Base-by-base conservation (phyloP, 2,113 vertebrate genomes). In the Poicephalus meyeri region DNA sequence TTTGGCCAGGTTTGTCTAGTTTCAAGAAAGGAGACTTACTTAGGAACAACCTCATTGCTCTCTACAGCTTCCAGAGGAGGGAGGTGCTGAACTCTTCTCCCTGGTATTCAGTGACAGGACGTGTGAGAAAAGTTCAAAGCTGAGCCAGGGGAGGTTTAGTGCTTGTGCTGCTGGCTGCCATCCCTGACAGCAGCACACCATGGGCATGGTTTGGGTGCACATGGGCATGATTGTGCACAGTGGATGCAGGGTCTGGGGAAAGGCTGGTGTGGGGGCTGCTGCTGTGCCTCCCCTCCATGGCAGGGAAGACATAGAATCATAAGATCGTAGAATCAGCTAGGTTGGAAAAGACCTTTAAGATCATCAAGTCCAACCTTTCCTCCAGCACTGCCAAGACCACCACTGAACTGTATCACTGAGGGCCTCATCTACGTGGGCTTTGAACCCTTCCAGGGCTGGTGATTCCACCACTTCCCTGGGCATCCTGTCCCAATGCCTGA, bases 141-240 rank as follows among this genome's bases (percentile, higher is more conserved):
- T 72, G 35, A 5, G 4, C 2, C 17, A n/a, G 9, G 8, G 16
- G 1, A 55, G 4, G 33, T 80, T 86, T 5, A 64, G 14, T 14
- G 50, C 9, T 18, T 33, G 29, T 73, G 63, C 9, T 6, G 8
- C 24, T 49, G 81, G 50, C 39, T 33, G 12, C 12, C 73, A 52
- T 13, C 8, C 12, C 25, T 1, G 5, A 42, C 5, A 20, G 25
- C 28, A 44, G 15, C 1, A 6, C 3, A 2, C 31, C 25, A 13
- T 1, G 39, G 65, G 17, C 52, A 17, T 2, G 16, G 21, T 39
- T 39, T 31, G 37, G 31, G 41, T 31, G 25, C 60, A 39, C 37
- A 39, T 39, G 37, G 37, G 37, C 8, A 1, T 13, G 65, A 12
- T 35, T 7, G 4, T 2, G 4, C 0, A 1, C n/a, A 35, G 41